phyloP scores from a whole-genome alignment of 2,113 vertebrate species.

The Puffinus mauretanicus region DNA sequence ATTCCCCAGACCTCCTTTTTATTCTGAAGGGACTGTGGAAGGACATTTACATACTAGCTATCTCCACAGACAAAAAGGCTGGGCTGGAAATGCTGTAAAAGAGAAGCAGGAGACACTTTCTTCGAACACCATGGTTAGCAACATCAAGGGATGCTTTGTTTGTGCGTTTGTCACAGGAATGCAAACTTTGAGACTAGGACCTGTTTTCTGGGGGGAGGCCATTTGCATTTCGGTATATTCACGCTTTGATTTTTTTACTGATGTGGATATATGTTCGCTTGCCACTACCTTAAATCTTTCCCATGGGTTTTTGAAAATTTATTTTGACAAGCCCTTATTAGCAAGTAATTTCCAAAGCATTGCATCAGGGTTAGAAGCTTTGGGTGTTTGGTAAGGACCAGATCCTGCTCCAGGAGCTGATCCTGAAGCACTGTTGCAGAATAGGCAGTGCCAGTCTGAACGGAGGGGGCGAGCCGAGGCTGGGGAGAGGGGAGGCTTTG shows the following conservation, averaged over 20 bases:
- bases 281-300: background rate
- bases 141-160: background rate
- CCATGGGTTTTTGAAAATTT: background rate
- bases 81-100: constrained; percentile 7
- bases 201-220: background rate
- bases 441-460: background rate
- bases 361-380: background rate
- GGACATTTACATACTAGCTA: constrained; percentile 15
- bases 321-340: background rate
- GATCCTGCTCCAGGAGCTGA: background rate
- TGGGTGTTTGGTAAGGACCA: background rate
- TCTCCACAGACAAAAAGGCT: constrained; percentile 42
- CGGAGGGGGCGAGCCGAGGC: background rate
- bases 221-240: background rate
- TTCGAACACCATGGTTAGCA: background rate
- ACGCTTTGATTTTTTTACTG: background rate
- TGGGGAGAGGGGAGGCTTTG: background rate
- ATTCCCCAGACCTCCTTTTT: constrained; percentile 37
- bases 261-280: background rate
- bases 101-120: background rate
- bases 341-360: background rate
- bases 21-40: constrained; percentile 28
- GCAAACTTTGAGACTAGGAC: background rate
- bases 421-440: background rate
- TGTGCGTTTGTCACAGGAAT: background rate